phyloP scores from a whole-genome alignment of 1,140 invertebrate genomes.

The Hetaerina americana region DNA sequence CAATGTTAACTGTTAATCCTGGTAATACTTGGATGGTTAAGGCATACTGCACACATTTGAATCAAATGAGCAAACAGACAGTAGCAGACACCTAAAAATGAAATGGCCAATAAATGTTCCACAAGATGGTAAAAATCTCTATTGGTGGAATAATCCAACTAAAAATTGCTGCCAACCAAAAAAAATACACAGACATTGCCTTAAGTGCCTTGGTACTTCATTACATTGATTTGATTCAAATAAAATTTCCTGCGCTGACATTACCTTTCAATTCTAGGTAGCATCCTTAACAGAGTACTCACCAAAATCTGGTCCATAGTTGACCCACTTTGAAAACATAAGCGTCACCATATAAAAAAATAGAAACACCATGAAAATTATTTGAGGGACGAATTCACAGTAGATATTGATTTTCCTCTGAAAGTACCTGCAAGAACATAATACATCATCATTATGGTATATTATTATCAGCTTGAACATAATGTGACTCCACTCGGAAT shows the following conservation, averaged over 20 bases:
- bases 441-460: neutral
- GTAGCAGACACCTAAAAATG: too few species aligned
- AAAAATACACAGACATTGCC: too few species aligned
- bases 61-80: too few species aligned
- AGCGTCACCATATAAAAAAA: slow-evolving; percentile 81
- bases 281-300: neutral
- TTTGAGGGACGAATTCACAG: slow-evolving; percentile 79
- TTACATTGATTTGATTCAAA: neutral
- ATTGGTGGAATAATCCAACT: too few species aligned
- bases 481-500: neutral
- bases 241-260: neutral
- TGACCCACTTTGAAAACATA: slow-evolving; percentile 85
- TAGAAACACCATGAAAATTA: slow-evolving; percentile 67
- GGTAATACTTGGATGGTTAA: too few species aligned
- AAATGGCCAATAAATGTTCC: too few species aligned
- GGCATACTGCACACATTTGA: too few species aligned
- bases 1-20: too few species aligned
- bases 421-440: slow-evolving; percentile 53
- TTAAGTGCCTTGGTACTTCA: neutral
- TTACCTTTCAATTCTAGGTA: neutral
- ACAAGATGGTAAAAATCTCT: too few species aligned
- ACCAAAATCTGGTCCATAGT: slow-evolving; percentile 46
- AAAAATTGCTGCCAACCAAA: too few species aligned
- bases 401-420: slow-evolving; percentile 57
- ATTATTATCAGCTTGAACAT: neutral